Conservation (phyloP, 2,797 vertebrate genomes). For the Neoniphon sammara region DNA sequence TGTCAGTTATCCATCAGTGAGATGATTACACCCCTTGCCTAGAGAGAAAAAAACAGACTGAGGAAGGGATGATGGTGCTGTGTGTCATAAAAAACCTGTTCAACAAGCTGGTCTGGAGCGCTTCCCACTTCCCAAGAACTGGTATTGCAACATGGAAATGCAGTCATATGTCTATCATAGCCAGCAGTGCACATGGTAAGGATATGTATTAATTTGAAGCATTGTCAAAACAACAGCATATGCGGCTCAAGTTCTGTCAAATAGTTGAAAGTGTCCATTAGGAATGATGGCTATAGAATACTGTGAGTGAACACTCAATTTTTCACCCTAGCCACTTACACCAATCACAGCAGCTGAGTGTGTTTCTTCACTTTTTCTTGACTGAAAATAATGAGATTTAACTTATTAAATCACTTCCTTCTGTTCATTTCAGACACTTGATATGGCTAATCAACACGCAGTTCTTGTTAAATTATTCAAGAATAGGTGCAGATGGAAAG, state of each 20-base stretch:
- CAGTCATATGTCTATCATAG: constrained; percentile 50
- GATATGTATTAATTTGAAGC: constrained; percentile 4
- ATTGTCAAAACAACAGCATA: constrained; percentile 39
- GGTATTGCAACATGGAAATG: constrained; percentile 59
- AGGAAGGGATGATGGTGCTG: constrained; percentile 56
- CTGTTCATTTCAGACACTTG: constrained; percentile 43
- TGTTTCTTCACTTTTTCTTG: constrained; percentile 12
- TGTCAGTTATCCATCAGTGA: constrained; percentile 76
- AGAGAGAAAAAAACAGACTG: constrained; percentile 44
- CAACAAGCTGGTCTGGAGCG: constrained; percentile 47
- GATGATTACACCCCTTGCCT: constrained; percentile 68
- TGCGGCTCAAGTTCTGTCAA: constrained; percentile 43
- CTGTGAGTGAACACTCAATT: background rate
- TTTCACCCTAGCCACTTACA: constrained; percentile 13
- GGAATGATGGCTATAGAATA: constrained; percentile 22
- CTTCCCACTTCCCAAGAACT: constrained; percentile 34
- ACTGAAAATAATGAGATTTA: constrained; percentile 43
- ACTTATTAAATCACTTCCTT: constrained; percentile 55
- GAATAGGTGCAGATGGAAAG: constrained; percentile 51
- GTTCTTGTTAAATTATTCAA: constrained; percentile 71
- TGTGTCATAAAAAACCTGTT: constrained; percentile 23
- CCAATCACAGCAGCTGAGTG: constrained; percentile 15
- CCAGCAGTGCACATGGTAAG: constrained; percentile 31
- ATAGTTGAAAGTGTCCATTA: constrained; percentile 47
- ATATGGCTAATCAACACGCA: constrained; percentile 62